A percentile compares a stretch with the other conserved stretches of the same genome.
Evolutionary conservation across 2,888 invertebrate genomes (phyloP).

Genomic region (Liodrosophila aerea): DNA sequence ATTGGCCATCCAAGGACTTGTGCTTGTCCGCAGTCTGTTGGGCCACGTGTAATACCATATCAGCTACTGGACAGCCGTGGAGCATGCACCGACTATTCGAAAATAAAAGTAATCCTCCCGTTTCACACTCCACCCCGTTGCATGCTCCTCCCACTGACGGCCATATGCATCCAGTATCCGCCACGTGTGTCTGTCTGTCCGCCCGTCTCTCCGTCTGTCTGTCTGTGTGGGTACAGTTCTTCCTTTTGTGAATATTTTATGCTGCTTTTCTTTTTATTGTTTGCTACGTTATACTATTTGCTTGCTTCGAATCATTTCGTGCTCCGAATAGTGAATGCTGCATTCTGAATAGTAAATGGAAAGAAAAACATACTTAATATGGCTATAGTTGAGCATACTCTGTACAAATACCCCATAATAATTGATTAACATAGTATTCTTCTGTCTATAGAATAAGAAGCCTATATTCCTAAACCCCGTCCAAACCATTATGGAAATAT

Average conservation of each 20-base stretch:
- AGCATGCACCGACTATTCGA: slow-evolving; percentile 13
- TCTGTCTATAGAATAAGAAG: no score
- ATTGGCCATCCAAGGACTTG: slow-evolving; percentile 28
- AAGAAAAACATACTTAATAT: not conserved
- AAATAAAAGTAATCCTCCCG: slow-evolving; percentile 42
- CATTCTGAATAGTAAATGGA: slow-evolving; percentile 17
- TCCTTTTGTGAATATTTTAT: slow-evolving; percentile 45
- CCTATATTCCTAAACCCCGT: no score
- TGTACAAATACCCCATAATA: no score
- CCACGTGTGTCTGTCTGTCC: slow-evolving; percentile 8
- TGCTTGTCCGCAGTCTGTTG: slow-evolving; percentile 68
- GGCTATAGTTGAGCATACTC: no score
- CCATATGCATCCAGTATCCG: slow-evolving; percentile 32
- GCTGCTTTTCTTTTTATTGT: slow-evolving; percentile 33
- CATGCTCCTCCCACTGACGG: slow-evolving; percentile 15
- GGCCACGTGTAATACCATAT: slow-evolving; percentile 69
- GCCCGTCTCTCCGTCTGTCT: not conserved
- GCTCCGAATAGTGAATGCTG: slow-evolving; percentile 23
- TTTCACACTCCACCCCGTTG: slow-evolving; percentile 18
- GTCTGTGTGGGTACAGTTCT: slow-evolving; percentile 37
- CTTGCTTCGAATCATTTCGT: slow-evolving; percentile 32
- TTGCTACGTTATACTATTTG: slow-evolving; percentile 32
- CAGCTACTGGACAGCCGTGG: slow-evolving; percentile 59
- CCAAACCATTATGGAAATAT: no score
- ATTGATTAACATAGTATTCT: no score